A percentile compares a stretch with the other conserved stretches of the same genome.
Conservation (phyloP, 2,888 invertebrate genomes). For the Pollenia angustigena region DNA sequence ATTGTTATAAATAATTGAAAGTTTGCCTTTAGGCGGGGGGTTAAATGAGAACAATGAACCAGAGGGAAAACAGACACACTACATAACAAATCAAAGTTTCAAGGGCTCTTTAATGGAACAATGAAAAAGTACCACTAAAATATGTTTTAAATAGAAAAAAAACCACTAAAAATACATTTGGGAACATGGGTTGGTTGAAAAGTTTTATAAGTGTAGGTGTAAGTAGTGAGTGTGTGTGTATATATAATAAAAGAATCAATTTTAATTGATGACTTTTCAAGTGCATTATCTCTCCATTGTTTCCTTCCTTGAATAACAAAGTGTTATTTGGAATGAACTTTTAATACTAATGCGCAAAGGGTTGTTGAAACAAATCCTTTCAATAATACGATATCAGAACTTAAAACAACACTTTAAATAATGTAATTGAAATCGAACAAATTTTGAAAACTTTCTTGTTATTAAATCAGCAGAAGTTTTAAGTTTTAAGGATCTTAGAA, state of each 20-base stretch:
- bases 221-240: slow-evolving; percentile 1
- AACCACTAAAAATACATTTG: slow-evolving; percentile 43
- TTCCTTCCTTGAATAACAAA: background rate
- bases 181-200: slow-evolving; percentile 25
- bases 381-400: no score
- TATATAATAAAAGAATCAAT: slow-evolving; percentile 41
- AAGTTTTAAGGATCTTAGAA: no score
- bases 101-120: slow-evolving; percentile 57
- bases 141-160: slow-evolving; percentile 26
- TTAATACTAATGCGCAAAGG: background rate
- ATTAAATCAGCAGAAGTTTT: no score
- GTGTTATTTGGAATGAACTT: background rate
- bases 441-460: no score
- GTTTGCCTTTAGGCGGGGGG: slow-evolving; percentile 58
- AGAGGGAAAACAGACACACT: background rate
- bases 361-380: no score
- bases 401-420: no score
- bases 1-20: slow-evolving; percentile 58
- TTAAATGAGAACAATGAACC: slow-evolving; percentile 60
- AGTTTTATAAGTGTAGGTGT: background rate
- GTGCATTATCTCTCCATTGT: slow-evolving; percentile 48
- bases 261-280: slow-evolving; percentile 63
- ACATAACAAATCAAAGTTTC: slow-evolving; percentile 50
- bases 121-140: slow-evolving; percentile 52
- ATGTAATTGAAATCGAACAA: no score